Base-by-base conservation (phyloP, 2,888 invertebrate species). In the Meliscaeva auricollis region DNA sequence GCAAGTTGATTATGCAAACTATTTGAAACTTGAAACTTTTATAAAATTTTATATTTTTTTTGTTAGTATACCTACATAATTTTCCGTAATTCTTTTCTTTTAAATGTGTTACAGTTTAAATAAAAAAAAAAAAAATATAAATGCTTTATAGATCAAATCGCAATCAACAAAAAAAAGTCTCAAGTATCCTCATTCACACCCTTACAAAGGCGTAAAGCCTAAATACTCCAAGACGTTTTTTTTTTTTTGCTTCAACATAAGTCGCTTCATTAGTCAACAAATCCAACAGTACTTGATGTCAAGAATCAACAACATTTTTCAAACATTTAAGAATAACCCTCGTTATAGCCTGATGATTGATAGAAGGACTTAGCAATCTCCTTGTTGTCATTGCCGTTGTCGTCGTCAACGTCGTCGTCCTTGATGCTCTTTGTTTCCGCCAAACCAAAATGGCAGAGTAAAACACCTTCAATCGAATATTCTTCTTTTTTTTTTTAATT, bases 241-340 rank as follows among this genome's bases (percentile, higher is more conserved):
- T n/a, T n/a, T n/a, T n/a, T n/a, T n/a, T n/a, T n/a, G n/a, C n/a
- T n/a, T 20, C 35, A 56, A 32, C 46, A 68, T 32, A 73, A 68
- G 77, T 68, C 68, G 60, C 73, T 48, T 82, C 82, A 78, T 82
- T 82, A 73, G 82, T 69, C 73, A 54, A 62, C 77, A 73, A 62
- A 69, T 62, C 73, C 52, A 52, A 38, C 54, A 68, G 48, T 17
- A 38, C 68, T 77, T 60, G 77, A 68, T 56, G 77, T 62, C 41
- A 20, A 46, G 52, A 66, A 46, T 77, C 26, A 46, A 52, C 46
- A 35, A 54, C 17, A 41, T 41, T 56, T 41, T 56, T 32, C 66
- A 73, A 15, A 35, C 58, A 62, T 73, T 26, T 68, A 50, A 72
- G n/a, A 30, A 20, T 44, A 56, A 66, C 50, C 56, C 54, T 38